These are phyloP conservation scores for Phalacrocorax aristotelis DNA, from an alignment of 2,113 vertebrate genomes.

Conservation along the genomic window DNA sequence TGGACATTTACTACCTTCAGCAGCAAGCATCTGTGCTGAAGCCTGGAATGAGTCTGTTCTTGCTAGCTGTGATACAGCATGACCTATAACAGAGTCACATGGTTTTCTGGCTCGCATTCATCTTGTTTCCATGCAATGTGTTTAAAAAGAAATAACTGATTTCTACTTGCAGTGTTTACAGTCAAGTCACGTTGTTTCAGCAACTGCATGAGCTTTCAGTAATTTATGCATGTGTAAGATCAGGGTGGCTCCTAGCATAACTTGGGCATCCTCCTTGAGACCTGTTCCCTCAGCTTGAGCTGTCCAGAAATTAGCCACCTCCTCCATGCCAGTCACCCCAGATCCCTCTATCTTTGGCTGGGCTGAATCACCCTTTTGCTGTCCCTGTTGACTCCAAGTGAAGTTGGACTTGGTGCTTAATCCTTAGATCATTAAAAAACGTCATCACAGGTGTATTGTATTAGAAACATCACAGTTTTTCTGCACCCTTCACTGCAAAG, in stretches of 20 bases:
- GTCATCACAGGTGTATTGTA: background rate
- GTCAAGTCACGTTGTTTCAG: background rate
- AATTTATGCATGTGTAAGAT: background rate
- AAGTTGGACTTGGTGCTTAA: background rate
- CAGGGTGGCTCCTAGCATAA: background rate
- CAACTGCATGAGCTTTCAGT: background rate
- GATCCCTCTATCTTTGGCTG: background rate
- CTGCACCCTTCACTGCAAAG: background rate
- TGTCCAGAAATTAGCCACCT: background rate
- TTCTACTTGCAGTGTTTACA: background rate
- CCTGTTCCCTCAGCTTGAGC: background rate
- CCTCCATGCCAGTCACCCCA: background rate
- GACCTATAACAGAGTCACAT: background rate
- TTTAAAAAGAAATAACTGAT: constrained; percentile 1
- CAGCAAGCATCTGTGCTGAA: background rate
- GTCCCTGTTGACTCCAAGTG: background rate
- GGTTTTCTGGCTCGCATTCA: background rate
- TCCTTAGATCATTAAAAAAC: background rate
- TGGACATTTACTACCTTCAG: constrained; percentile 37
- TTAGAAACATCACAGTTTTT: background rate
- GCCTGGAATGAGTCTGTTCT: background rate
- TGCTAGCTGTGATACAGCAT: background rate
- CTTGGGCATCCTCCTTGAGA: background rate
- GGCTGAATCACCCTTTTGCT: background rate
- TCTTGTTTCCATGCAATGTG: background rate